These are phyloP conservation scores for Ia io DNA, from an alignment of 2,113 vertebrate genomes.

Conservation along the genomic window DNA sequence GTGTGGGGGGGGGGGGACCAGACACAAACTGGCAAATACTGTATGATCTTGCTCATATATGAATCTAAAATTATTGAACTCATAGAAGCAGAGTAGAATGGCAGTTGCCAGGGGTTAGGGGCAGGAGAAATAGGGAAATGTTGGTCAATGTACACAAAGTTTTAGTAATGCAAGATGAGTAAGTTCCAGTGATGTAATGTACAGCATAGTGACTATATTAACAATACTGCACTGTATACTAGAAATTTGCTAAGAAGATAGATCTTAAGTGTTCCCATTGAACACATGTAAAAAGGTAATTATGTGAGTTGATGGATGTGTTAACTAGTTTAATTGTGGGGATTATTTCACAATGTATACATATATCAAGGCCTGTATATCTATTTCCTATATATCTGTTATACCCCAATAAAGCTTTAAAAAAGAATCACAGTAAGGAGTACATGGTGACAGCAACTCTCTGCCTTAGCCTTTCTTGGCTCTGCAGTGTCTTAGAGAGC, in stretches of 20 bases:
- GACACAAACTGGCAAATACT: background rate
- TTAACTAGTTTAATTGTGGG: background rate
- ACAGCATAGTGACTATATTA: background rate
- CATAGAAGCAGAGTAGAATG: background rate
- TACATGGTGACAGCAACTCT: background rate
- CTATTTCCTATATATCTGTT: background rate
- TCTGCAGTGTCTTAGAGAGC: background rate
- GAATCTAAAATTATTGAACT: background rate
- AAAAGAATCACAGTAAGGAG: background rate
- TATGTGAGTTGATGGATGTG: background rate
- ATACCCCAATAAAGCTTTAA: background rate
- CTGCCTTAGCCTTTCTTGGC: background rate
- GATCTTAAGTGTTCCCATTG: background rate
- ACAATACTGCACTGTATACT: background rate
- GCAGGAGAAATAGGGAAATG: background rate
- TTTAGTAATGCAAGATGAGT: background rate
- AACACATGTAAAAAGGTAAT: background rate
- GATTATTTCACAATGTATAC: background rate
- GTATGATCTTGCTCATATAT: background rate
- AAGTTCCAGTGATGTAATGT: background rate
- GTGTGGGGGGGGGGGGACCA: background rate
- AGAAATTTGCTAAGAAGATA: background rate
- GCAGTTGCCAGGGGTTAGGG: background rate
- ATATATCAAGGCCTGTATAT: background rate
- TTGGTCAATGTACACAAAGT: background rate